These are phyloP conservation scores for Neotoxoptera formosana DNA, from an alignment of 1,140 invertebrate genomes.

Conservation along the genomic window DNA sequence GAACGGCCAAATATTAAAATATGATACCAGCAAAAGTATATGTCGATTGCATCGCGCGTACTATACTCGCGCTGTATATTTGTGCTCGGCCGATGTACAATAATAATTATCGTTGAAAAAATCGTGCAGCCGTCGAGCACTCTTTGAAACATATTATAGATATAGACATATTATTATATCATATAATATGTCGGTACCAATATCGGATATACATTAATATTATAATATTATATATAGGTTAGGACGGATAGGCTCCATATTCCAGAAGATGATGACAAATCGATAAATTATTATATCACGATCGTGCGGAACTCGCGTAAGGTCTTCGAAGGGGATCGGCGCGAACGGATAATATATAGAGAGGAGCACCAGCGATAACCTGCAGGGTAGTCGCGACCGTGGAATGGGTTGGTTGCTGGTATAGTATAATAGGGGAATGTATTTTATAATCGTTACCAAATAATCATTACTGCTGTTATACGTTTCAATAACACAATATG, in stretches of 20 bases:
- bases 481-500: background rate
- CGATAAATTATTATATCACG: background rate
- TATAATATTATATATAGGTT: too few relatives aligned
- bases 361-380: background rate
- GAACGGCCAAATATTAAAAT: background rate
- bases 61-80: background rate
- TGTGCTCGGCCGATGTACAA: background rate
- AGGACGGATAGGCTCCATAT: too few relatives aligned
- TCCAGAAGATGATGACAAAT: background rate
- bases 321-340: too few relatives aligned
- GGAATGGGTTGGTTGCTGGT: background rate
- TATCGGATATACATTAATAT: too few relatives aligned
- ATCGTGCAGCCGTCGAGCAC: background rate
- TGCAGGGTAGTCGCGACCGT: too few relatives aligned
- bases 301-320: background rate
- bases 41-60: background rate
- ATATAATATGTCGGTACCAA: too few relatives aligned
- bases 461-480: background rate
- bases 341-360: background rate
- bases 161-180: too few relatives aligned
- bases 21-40: background rate
- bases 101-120: background rate
- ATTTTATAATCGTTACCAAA: background rate
- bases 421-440: background rate
- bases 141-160: too few relatives aligned